Evolutionary conservation across 2,113 vertebrate species (phyloP), one percentile per base, ranked within the genome.

Genomic region (Leptobrachium leishanense): DNA sequence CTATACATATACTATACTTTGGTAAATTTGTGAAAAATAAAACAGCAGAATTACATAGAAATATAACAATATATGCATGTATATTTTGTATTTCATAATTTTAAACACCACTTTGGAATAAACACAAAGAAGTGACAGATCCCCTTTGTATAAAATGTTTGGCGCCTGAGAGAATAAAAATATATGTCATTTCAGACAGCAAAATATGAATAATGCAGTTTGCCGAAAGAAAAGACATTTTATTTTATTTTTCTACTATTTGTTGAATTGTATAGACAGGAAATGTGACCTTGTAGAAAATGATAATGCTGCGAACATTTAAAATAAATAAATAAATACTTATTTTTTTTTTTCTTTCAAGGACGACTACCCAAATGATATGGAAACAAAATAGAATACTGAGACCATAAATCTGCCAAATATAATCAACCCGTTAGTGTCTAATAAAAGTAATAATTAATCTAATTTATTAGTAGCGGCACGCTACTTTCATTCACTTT

Each of bases 381-480:
- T 12, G 55, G 55, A 59, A 59, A 3, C 13, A 12, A 59, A 59
- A 59, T 12, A 10, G 70, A 55, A 54, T 55, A 13, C 50, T 13
- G 31, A 31, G 55, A 53, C 54, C 50, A 55, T 13, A 55, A 55
- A 55, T 50, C 50, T 31, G 11, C 11, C 50, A 13, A 20, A 41
- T 39, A 55, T 72, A 57, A 72, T 72, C 55, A 72, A 72, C 70
- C 40, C 54, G 31, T 72, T 72, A 72, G 70, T 72, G 50, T 55
- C 8, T 57, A 55, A 55, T 72, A 72, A 71, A 71, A 71, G 69
- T 53, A 39, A 71, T 71, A 53, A 70, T 70, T 70, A 70, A 41
- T 55, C 10, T 72, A 54, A 72, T 72, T 72, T 54, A 72, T 72
- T 72, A 41, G 12, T 5, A 42, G 13, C n/a, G 10, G 10, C 50